A percentile compares a stretch with the other conserved stretches of the same genome.
Conservation (phyloP, 2,888 invertebrate species). For the Lasioglossum villosulum region DNA sequence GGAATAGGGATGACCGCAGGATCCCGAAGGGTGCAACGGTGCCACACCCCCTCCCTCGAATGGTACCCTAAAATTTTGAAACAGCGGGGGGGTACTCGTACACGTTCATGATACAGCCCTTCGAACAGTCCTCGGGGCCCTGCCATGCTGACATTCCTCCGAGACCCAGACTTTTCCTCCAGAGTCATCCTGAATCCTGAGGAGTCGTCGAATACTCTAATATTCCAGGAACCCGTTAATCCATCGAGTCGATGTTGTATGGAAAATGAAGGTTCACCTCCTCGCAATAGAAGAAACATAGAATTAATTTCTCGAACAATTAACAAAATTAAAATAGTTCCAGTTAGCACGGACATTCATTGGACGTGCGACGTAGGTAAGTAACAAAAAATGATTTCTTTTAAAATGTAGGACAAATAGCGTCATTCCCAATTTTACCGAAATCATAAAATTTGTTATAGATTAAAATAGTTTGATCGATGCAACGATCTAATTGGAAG, state of each 20-base stretch:
- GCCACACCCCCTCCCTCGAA: constrained; percentile 67
- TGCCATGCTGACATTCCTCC: constrained; percentile 45
- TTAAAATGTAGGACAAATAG: no score
- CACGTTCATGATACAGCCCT: constrained; percentile 74
- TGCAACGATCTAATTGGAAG: background rate
- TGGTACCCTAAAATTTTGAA: constrained; percentile 24
- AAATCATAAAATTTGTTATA: no score
- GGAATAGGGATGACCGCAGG: constrained; percentile 67
- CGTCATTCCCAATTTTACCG: no score
- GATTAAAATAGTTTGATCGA: background rate
- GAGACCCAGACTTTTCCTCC: constrained; percentile 48
- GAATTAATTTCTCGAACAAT: no score
- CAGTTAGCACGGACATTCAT: no score
- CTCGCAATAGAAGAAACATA: background rate
- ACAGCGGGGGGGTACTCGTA: constrained; percentile 73
- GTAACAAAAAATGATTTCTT: no score
- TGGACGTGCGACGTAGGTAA: no score
- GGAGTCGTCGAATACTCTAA: constrained; percentile 19
- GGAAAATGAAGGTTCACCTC: background rate
- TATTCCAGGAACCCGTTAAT: constrained; percentile 10
- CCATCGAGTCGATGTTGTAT: background rate
- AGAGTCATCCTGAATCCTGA: constrained; percentile 36
- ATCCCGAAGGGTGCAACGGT: constrained; percentile 67
- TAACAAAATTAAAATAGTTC: no score
- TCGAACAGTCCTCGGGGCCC: constrained; percentile 32